Evolutionary conservation across 2,113 vertebrate genomes (phyloP).

Genomic region (Hylia prasina): DNA sequence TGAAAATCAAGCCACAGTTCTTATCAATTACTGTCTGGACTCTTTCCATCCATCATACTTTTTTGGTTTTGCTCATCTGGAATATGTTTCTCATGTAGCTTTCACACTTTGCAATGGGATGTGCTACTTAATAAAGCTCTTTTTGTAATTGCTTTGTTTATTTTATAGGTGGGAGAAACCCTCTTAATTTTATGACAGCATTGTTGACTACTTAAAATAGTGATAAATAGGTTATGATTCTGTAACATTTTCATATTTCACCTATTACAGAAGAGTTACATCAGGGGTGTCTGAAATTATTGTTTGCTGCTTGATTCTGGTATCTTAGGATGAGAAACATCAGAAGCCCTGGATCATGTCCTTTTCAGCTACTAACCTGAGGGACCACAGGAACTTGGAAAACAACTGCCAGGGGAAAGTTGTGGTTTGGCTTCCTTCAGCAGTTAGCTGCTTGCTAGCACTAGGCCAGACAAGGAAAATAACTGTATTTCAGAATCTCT

Average conservation of each 20-base stretch:
- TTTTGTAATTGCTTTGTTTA: neutral
- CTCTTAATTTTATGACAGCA: neutral
- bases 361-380: neutral
- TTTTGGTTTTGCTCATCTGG: neutral
- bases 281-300: neutral
- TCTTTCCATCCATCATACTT: neutral
- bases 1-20: neutral
- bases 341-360: neutral
- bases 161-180: neutral
- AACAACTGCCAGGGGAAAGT: neutral
- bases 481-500: neutral
- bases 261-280: neutral
- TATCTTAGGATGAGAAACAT: neutral
- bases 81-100: neutral
- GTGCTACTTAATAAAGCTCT: neutral
- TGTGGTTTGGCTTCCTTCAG: neutral
- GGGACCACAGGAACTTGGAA: neutral
- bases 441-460: neutral
- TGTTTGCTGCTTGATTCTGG: neutral
- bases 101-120: neutral
- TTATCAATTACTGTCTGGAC: neutral
- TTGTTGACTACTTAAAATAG: neutral
- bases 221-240: neutral
- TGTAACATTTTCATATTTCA: neutral
- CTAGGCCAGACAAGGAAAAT: neutral